Evolutionary conservation across 2,797 vertebrate genomes (phyloP), one percentile per base, ranked within the genome.

Genomic region (Alcedo quadribrachys): DNA sequence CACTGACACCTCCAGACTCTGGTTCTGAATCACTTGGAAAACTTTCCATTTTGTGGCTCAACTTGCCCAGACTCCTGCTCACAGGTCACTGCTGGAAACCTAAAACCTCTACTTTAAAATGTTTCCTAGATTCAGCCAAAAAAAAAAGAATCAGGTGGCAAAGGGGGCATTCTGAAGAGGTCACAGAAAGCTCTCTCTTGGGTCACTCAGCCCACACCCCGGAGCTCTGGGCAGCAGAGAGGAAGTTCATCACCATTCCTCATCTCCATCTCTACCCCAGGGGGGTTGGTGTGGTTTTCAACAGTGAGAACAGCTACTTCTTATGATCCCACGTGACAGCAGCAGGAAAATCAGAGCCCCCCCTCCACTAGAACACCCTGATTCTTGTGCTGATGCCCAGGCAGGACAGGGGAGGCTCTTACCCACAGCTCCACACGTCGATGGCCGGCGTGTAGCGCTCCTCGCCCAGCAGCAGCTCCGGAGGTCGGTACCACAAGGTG

Each of bases 361-460:
- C 81, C 51, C 35, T 6, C 60, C 33, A 1, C 5, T 4, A 43
- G 24, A 30, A 18, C 12, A 2, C 2, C 2, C 15, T 9, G 11
- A 0, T 9, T 25, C 14, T 17, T 0, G 14, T 43, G 33, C 81
- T 71, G 54, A 65, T 5, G 2, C 53, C 12, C n/a, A 4, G 27
- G 5, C 13, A 24, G 46, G 45, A 21, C n/a, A 46, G 12, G 8
- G 11, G 53, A 87, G 37, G 60, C 15, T 75, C 98, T 98, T 97
- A 99, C 99, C 99, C 99, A 95, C 99, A 99, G 96, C 99, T 99
- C 99, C 99, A 99, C 54, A 99, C 99, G 37, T 99, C 99, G 46
- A 99, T 99, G 82, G 99, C 99, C 4, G 99, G 99, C 6, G 99
- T 99, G 95, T 99, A 99, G 65, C 99, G 97, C 89, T 99, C 99